Evolutionary conservation across 2,888 invertebrate genomes (phyloP), one percentile per base, ranked within the genome.

Genomic region (Norana najaformis): DNA sequence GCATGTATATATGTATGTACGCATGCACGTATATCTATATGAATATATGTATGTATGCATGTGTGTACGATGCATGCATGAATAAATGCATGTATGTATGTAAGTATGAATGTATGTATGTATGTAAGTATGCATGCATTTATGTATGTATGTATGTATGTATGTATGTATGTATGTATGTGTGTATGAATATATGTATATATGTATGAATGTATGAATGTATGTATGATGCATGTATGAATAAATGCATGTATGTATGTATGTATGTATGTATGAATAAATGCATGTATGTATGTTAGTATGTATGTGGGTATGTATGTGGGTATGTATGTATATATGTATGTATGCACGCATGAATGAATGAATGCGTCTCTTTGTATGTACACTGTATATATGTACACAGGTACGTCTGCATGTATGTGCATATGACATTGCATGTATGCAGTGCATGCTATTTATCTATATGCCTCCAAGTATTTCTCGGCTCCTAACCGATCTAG

Each of bases 131-230:
- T 88, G 34, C 34, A 18, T 18, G 23, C 23, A 88, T 85, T 20
- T 20, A 88, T 38, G 36, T 88, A 88, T 88, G 36, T 88, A 23
- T 39, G 23, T 88, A 88, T 38, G 36, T 38, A 38, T 37, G 20
- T 88, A 38, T 88, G 36, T 88, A 88, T 88, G 88, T 23, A 88
- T 88, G 36, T 38, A 88, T 88, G 36, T 88, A 88, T 39, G n/a
- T 39, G 37, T 88, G 36, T 39, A 2, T 20, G 4, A 23, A 82
- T 6, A 20, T 82, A 82, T 82, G 34, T 13, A 82, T 18, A 1
- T 82, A 82, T 82, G 6, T 82, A 82, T 82, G 34, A 23, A 82
- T 82, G 34, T 82, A 20, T 82, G 14, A 1, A 20, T 82, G 14
- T 82, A 20, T 82, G 34, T 82, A 82, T 82, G 34, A 47, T 47